These are phyloP conservation scores for Dendrocopos noguchii DNA, from an alignment of 2,113 vertebrate genomes.

Conservation along the genomic window DNA sequence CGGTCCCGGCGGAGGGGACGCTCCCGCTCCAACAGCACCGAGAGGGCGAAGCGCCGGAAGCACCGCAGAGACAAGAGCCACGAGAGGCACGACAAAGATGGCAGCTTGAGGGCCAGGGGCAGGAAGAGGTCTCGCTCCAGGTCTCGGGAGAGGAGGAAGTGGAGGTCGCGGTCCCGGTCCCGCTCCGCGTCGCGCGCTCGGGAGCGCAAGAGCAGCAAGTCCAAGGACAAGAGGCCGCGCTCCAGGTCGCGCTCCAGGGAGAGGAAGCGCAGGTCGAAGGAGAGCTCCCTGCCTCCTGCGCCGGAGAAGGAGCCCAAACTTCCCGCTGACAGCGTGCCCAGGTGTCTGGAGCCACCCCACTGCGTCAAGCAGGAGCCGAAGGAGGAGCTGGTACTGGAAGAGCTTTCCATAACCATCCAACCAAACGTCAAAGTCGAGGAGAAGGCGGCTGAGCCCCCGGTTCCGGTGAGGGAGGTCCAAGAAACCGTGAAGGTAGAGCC, in stretches of 20 bases:
- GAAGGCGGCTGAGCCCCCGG: not conserved
- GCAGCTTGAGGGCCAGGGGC: slow-evolving; percentile 60
- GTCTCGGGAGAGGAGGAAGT: slow-evolving; percentile 76
- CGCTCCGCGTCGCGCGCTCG: slow-evolving; percentile 53
- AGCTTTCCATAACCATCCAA: slow-evolving; percentile 49
- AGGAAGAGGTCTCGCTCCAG: slow-evolving; percentile 73
- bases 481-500: slow-evolving; percentile 56
- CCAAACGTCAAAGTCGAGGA: slow-evolving; percentile 21
- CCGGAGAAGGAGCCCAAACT: slow-evolving; percentile 22
- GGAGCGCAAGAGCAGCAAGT: slow-evolving; percentile 68
- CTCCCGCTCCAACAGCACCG: slow-evolving; percentile 81
- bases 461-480: slow-evolving; percentile 42
- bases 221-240: slow-evolving; percentile 71
- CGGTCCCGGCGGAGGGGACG: slow-evolving; percentile 61
- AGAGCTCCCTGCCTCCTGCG: not conserved
- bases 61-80: slow-evolving; percentile 68
- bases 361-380: slow-evolving; percentile 16
- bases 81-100: slow-evolving; percentile 74
- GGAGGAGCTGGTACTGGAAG: slow-evolving; percentile 40
- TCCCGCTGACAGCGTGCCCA: not conserved
- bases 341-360: not conserved
- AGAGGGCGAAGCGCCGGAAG: slow-evolving; percentile 76
- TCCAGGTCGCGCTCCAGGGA: slow-evolving; percentile 83
- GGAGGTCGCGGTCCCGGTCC: slow-evolving; percentile 27
- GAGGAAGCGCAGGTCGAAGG: slow-evolving; percentile 65